A percentile compares a stretch with the other conserved stretches of the same genome.
Conservation (phyloP, 2,888 invertebrate genomes). For the Drosophila atripex region DNA sequence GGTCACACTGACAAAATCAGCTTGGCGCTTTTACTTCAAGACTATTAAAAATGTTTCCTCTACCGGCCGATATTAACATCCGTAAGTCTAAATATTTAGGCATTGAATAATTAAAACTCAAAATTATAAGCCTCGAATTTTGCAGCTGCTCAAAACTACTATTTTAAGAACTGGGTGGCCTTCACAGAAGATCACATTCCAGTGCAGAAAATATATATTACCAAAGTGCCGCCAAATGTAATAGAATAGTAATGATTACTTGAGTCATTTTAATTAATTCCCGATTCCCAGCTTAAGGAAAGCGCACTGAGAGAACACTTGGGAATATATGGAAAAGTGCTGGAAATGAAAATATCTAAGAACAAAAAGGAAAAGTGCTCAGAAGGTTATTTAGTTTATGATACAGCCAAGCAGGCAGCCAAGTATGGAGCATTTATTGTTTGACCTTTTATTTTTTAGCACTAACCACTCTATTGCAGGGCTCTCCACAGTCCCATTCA, state of each 20-base stretch:
- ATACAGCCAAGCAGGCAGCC: slow-evolving; percentile 42
- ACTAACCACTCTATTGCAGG: background rate
- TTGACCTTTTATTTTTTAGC: background rate
- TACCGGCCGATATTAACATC: background rate
- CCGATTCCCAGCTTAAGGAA: slow-evolving; percentile 26
- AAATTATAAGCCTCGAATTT: background rate
- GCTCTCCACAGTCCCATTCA: slow-evolving; percentile 21
- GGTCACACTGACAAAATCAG: background rate
- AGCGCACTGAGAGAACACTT: slow-evolving; percentile 30
- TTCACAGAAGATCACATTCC: slow-evolving; percentile 60
- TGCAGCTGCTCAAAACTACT: slow-evolving; percentile 9
- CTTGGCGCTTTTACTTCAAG: background rate
- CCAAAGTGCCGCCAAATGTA: slow-evolving; percentile 24
- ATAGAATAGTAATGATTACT: slow-evolving; percentile 22
- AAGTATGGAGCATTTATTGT: slow-evolving; percentile 34
- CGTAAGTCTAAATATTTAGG: background rate
- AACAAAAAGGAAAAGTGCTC: background rate
- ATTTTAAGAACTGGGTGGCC: slow-evolving; percentile 34
- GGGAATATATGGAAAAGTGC: slow-evolving; percentile 33
- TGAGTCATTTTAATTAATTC: background rate
- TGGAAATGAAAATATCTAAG: slow-evolving; percentile 12
- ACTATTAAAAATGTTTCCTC: background rate
- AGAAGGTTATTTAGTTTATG: slow-evolving; percentile 43
- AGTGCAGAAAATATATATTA: slow-evolving; percentile 45
- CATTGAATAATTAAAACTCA: no score